Evolutionary conservation across 2,888 invertebrate genomes (phyloP).

Genomic region (Epiperipatus broadwayi): DNA sequence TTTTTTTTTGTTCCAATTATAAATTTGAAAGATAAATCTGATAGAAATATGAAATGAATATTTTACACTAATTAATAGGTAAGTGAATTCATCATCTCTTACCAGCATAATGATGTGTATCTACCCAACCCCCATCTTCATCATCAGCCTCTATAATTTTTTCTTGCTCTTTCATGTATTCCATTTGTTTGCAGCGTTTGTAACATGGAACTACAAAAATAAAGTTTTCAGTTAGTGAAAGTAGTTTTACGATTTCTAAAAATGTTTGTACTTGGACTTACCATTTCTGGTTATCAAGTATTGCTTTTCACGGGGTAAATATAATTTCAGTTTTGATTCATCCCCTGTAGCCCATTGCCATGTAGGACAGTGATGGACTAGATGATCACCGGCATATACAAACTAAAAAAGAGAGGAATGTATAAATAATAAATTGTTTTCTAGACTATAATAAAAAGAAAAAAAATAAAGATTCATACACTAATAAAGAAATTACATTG

Average conservation of each 20-base stretch:
- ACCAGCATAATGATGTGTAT: slow-evolving; percentile 78
- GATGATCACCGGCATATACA: slow-evolving; percentile 91
- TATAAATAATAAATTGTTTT: slow-evolving; percentile 7
- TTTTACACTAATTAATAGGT: too few relatives aligned
- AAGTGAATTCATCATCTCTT: too few relatives aligned
- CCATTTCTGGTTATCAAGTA: slow-evolving; percentile 82
- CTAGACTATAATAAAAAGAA: slow-evolving; percentile 10
- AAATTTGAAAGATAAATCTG: too few relatives aligned
- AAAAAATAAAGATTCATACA: too few relatives aligned
- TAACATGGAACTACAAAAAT: slow-evolving; percentile 59
- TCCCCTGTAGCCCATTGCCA: slow-evolving; percentile 97
- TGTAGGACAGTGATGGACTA: slow-evolving; percentile 96
- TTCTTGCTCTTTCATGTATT: slow-evolving; percentile 74
- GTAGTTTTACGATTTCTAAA: too few relatives aligned
- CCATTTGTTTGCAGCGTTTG: slow-evolving; percentile 81
- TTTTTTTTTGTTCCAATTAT: too few relatives aligned
- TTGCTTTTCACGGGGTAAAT: slow-evolving; percentile 80
- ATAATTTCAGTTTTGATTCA: slow-evolving; percentile 63
- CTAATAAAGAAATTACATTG: too few relatives aligned
- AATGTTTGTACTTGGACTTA: slow-evolving; percentile 18
- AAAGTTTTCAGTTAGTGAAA: too few relatives aligned
- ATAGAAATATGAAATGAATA: too few relatives aligned
- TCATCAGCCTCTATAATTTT: slow-evolving; percentile 64
- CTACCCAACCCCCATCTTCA: slow-evolving; percentile 85
- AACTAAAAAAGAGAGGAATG: slow-evolving; percentile 36